Percentiles rank a stretch among this genome's conserved stretches.
Conservation (phyloP, 2,113 vertebrate genomes). For the Heterocephalus glaber region DNA sequence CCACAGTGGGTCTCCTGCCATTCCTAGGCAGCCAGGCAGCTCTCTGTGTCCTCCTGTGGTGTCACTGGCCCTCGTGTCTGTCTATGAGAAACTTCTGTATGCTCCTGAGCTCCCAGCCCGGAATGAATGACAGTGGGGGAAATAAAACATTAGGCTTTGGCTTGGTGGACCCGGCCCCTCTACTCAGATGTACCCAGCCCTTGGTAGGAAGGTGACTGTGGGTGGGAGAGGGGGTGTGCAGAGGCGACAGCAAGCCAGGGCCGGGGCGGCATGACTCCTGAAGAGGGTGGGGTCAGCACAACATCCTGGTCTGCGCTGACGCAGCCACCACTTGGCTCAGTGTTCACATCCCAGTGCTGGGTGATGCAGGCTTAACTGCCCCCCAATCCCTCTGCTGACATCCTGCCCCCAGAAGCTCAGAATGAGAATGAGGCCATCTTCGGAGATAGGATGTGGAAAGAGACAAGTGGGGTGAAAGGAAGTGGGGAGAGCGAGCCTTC, state of each 20-base stretch:
- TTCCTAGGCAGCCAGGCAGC: background rate
- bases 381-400: background rate
- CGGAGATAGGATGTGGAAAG: background rate
- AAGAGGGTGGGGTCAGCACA: no score
- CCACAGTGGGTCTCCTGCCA: background rate
- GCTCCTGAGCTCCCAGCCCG: background rate
- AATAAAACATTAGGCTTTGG: background rate
- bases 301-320: background rate
- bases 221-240: background rate
- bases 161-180: background rate
- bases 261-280: background rate
- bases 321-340: no score
- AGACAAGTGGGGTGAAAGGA: background rate
- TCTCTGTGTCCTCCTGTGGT: no score
- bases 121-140: background rate
- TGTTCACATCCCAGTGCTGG: background rate
- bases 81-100: background rate
- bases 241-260: background rate
- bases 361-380: background rate
- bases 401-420: background rate
- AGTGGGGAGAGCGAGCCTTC: no score
- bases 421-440: background rate
- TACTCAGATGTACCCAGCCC: background rate
- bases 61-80: background rate
- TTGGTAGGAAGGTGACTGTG: no score